Evolutionary conservation across 2,797 vertebrate genomes (phyloP), one percentile per base, ranked within the genome.

Genomic region (Cirrhinus molitorella): DNA sequence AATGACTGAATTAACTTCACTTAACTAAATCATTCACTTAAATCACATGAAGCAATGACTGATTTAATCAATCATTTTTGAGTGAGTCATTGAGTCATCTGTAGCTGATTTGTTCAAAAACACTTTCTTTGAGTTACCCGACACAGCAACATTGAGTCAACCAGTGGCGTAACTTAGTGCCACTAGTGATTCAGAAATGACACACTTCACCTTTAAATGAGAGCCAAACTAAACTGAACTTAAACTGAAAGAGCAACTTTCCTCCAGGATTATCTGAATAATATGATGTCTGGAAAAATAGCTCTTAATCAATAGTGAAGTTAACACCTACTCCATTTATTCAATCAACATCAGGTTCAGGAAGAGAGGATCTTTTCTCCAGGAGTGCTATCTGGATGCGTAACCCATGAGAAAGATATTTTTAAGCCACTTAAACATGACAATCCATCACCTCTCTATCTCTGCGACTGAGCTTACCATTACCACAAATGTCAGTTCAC

Each of bases 391-490:
- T 76, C 73, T 47, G 51, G 63, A 57, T 70, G 23, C 9, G 63
- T 77, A 68, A 76, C 37, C 72, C 49, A 13, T 57, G 40, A 76
- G 63, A 37, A 57, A 59, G 74, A 78, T 83, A 77, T 83, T 83
- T 83, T 78, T 77, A 70, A 83, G 74, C 51, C 81, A 83, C 74
- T 83, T 83, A 78, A 77, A 68, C 74, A 47, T 70, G 74, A 83
- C 65, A 78, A 70, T 77, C 81, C 65, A 68, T 83, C 81, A 77
- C 61, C 63, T 83, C 37, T 82, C 59, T 31, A 77, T 76, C 63
- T 67, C 73, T 67, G 61, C 19, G 8, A 57, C 0, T 21, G 51
- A 49, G 25, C 40, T 83, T 49, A 67, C 81, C 73, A 83, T 83
- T 78, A 77, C 65, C 63, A 57, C 72, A 77, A 68, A 83, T 83